Evolutionary conservation across 2,113 vertebrate species (phyloP).

Genomic region (Anoplopoma fimbria): DNA sequence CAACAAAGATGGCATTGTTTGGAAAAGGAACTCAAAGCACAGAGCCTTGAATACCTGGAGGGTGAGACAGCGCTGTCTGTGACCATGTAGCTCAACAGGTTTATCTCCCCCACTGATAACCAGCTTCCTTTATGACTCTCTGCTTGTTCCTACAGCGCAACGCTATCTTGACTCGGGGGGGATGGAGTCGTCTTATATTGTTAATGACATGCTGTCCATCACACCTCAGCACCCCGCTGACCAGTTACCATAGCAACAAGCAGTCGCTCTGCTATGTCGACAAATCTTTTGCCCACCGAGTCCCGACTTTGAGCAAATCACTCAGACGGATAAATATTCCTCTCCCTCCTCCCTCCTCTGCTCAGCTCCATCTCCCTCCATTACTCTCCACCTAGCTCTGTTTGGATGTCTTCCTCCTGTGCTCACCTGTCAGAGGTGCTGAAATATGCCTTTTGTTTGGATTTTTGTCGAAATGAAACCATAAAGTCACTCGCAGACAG

Average conservation of each 20-base stretch:
- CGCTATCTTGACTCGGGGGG: constrained; percentile 21
- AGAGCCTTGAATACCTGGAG: constrained; percentile 20
- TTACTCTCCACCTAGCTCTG: constrained; percentile 33
- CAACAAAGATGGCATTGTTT: constrained; percentile 40
- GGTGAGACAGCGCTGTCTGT: constrained; percentile 34
- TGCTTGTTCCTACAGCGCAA: not conserved
- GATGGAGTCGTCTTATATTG: constrained; percentile 38
- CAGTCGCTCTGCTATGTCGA: constrained; percentile 19
- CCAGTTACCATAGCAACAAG: constrained; percentile 61
- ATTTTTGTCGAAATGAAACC: constrained; percentile 36
- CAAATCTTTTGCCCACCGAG: constrained; percentile 29
- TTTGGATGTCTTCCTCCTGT: constrained; percentile 49
- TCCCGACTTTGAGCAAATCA: constrained; percentile 41
- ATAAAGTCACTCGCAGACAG: constrained; percentile 50
- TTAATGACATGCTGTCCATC: constrained; percentile 51
- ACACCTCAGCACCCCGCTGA: constrained; percentile 35
- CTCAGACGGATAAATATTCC: constrained; percentile 41
- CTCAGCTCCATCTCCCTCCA: constrained; percentile 18
- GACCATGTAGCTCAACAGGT: constrained; percentile 39
- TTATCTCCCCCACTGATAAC: constrained; percentile 40
- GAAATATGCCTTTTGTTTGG: constrained; percentile 44
- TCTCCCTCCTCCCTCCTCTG: not conserved
- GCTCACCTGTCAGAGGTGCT: constrained; percentile 64
- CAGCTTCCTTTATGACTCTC: constrained; percentile 26
- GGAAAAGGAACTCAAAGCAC: constrained; percentile 4